Base-by-base conservation (phyloP, 2,113 vertebrate genomes). In the Micronycteris hirsuta region DNA sequence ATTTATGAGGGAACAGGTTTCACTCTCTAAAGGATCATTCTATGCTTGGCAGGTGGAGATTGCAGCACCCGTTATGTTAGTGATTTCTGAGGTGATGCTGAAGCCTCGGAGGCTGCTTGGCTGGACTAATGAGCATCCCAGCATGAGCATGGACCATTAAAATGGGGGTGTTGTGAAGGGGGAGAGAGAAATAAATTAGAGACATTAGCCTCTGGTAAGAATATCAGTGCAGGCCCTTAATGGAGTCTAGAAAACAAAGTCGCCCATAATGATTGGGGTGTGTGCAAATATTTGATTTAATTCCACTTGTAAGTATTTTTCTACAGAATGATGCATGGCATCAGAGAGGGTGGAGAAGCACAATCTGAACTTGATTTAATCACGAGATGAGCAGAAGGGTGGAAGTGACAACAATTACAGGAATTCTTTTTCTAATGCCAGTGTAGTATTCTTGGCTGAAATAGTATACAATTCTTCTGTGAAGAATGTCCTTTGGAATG, bases 71-170 rank as follows among this genome's bases (percentile, higher is more conserved):
- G 95, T 92, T 97, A 96, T 1, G 0, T 97, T 98, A 99, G 98
- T 98, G 98, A 98, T 99, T 98, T 98, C 98, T 98, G 97, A 98
- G 98, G 98, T 97, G 98, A 98, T 31, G 47, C 86, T 94, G 97
- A 97, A 97, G 97, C 89, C 96, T 98, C 68, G 63, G 97, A 98
- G 97, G 94, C 97, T 97, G 94, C 96, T 94, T 97, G 97, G 96
- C 95, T 98, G 97, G 98, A 97, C 97, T 98, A 98, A 98, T 98
- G 98, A 98, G 97, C 97, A 98, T 98, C 97, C 97, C 90, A 97
- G 98, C 97, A 97, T 0, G 85, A 97, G 93, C 97, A 95, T 92
- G 85, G 82, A 80, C 97, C 93, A 77, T 74, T 97, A 93, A 93
- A 93, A 95, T 85, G 80, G 76, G 81, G 73, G 89, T 77, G 54